These are phyloP conservation scores for Chelonoidis abingdonii DNA, from an alignment of 2,113 vertebrate species.

Conservation along the genomic window DNA sequence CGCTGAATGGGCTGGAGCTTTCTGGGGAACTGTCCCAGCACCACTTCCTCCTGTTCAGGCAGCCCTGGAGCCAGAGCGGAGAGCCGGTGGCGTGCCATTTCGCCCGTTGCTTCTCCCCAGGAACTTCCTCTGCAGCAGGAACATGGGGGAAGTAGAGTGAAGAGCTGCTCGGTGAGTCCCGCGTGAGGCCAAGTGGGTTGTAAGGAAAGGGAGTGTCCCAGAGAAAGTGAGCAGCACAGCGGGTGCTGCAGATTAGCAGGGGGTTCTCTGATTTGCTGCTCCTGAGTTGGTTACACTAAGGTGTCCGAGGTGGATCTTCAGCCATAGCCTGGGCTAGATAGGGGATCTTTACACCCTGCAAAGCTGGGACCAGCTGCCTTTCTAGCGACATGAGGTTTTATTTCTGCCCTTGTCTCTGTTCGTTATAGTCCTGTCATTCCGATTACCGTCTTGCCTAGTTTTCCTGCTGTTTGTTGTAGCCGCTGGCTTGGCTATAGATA, in stretches of 20 bases:
- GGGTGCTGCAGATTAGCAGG: background rate
- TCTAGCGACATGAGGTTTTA: background rate
- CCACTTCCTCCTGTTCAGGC: background rate
- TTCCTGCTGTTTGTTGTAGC: background rate
- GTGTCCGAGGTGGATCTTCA: background rate
- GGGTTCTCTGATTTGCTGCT: background rate
- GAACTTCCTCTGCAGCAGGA: background rate
- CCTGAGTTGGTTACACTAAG: background rate
- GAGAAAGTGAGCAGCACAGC: background rate
- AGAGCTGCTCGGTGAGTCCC: background rate
- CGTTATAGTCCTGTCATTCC: background rate
- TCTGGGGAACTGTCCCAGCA: background rate
- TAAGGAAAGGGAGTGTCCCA: background rate
- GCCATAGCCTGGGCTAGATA: accelerated
- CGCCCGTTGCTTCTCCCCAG: background rate
- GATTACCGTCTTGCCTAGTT: background rate
- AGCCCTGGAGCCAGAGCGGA: background rate
- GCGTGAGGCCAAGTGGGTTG: background rate
- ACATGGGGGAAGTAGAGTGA: background rate
- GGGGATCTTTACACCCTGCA: background rate
- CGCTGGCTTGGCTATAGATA: background rate
- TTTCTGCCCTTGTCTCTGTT: background rate
- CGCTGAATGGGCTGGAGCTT: background rate
- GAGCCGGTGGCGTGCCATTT: background rate
- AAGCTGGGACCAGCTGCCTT: background rate